These are phyloP conservation scores for Geopemphigus sp. DNA, from an alignment of 1,140 invertebrate genomes.

Conservation along the genomic window DNA sequence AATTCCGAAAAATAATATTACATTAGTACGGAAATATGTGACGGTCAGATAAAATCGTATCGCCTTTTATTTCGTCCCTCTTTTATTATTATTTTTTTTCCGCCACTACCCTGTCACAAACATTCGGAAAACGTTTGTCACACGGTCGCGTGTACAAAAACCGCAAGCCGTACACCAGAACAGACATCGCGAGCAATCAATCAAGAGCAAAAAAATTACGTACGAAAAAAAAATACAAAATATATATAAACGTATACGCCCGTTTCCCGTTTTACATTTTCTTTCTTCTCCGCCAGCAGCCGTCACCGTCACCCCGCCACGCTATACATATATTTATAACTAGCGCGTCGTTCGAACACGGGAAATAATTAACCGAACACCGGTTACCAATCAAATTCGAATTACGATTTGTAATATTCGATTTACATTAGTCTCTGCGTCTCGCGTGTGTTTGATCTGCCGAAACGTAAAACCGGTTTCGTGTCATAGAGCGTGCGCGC, in stretches of 20 bases:
- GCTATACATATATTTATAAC: too few species aligned
- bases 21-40: not conserved
- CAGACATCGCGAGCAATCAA: slow-evolving; percentile 37
- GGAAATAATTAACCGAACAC: slow-evolving; percentile 43
- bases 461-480: slow-evolving; percentile 42
- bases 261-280: slow-evolving; percentile 19
- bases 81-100: slow-evolving; percentile 16
- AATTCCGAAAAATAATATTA: not conserved
- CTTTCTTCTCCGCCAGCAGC: slow-evolving; percentile 10
- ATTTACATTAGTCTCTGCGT: slow-evolving; percentile 35
- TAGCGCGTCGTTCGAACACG: not conserved
- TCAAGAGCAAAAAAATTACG: slow-evolving; percentile 25
- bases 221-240: not conserved
- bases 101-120: slow-evolving; percentile 36
- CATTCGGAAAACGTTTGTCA: slow-evolving; percentile 49
- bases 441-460: slow-evolving; percentile 30
- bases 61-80: slow-evolving; percentile 14
- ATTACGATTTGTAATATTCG: slow-evolving; percentile 46
- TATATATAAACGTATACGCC: too few species aligned
- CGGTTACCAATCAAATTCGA: slow-evolving; percentile 47
- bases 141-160: slow-evolving; percentile 39
- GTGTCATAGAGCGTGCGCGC: slow-evolving; percentile 7
- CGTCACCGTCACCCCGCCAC: not conserved
- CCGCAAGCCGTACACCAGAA: slow-evolving; percentile 20
- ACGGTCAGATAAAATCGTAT: slow-evolving; percentile 9